Base-by-base conservation (phyloP, 2,113 vertebrate genomes). In the Apeltes quadracus region DNA sequence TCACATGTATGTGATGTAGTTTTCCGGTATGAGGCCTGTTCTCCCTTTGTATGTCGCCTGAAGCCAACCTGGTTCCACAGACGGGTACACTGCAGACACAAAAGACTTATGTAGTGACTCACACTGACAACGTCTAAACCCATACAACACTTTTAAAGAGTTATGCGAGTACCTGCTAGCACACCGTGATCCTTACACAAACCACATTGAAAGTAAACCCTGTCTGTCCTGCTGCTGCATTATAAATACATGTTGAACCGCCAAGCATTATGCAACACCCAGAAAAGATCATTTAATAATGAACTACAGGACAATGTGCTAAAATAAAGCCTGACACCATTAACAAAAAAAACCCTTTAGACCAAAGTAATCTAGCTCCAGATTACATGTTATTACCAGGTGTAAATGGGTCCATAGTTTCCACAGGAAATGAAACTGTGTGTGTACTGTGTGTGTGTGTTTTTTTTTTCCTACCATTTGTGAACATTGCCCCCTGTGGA, bases 1-100 rank as follows among this genome's bases (percentile, higher is more conserved):
- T 90, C 85, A 90, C 59, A 79, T 54, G 88, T 94, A 94, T 77
- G 88, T 91, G 90, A 99, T 95, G 76, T 99, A 99, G 93, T 99
- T 99, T 82, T 98, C 97, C 81, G 97, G 97, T 86, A 99, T 92
- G 18, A 99, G 95, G 88, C 97, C 97, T 22, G 96, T 99, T 93
- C 91, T 98, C 87, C 96, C 95, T 81, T 97, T 95, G 38, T 96
- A 98, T 2, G 97, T 97, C 62, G 96, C 97, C 91, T 98, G 98
- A 81, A 99, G 93, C 97, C 97, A 99, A 22, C 97, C 97, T 38
- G 97, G 97, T 90, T 99, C 97, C 93, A 98, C 97, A 44, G 97
- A 99, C 0, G 96, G 93, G 81, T 97, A 94, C 27, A 99, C 97
- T 98, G 93, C 39, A 84, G 76, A 90, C 79, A 73, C 69, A 86